Evolutionary conservation across 1,140 invertebrate species (phyloP).

Genomic region (Pristionchus pacificus): DNA sequence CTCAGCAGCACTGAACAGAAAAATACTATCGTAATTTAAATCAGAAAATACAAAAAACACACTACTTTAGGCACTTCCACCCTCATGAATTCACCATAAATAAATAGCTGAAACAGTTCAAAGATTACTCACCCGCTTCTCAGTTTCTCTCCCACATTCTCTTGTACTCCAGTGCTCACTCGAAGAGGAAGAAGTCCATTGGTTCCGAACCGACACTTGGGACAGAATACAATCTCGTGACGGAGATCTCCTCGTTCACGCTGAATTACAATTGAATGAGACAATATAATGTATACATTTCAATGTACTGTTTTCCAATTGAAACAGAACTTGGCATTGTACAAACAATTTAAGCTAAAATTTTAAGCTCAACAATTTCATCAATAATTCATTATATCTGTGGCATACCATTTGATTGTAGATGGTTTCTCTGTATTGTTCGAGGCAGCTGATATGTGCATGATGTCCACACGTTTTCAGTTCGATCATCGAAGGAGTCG

Average conservation of each 20-base stretch:
- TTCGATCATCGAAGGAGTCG: conserved; percentile 1
- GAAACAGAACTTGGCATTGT: too few relatives aligned
- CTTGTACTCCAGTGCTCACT: background rate
- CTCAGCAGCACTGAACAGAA: background rate
- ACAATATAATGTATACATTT: too few relatives aligned
- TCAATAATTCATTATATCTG: too few relatives aligned
- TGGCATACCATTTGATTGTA: background rate
- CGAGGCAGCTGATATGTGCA: conserved; percentile 25
- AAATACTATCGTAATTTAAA: background rate
- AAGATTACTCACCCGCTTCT: background rate
- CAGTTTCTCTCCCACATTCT: background rate
- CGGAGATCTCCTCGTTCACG: too few relatives aligned
- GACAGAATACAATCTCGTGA: background rate
- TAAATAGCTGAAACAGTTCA: background rate
- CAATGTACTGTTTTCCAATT: too few relatives aligned
- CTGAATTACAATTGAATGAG: too few relatives aligned
- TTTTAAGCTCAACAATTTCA: too few relatives aligned
- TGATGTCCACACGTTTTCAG: conserved; percentile 27
- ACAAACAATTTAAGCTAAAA: too few relatives aligned
- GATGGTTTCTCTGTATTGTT: conserved; percentile 1
- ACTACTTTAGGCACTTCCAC: background rate
- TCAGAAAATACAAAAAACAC: background rate
- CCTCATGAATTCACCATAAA: background rate
- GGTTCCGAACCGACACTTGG: background rate
- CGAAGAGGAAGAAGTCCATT: background rate